A percentile compares a stretch with the other conserved stretches of the same genome.
Conservation (phyloP, 1,140 invertebrate species). For the Xylocopa sonorina region DNA sequence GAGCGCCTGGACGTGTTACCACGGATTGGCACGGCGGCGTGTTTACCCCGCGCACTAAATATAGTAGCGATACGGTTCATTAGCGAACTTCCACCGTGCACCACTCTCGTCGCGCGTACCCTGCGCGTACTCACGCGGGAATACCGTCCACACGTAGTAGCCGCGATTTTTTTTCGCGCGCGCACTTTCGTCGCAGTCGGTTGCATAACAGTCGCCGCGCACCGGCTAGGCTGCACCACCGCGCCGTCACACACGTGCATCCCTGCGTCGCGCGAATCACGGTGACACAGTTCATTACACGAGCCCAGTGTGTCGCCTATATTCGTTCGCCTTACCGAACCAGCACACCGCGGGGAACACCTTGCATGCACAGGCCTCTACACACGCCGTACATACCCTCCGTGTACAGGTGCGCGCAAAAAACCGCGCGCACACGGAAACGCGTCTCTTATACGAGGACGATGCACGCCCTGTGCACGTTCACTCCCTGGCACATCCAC, state of each 20-base stretch:
- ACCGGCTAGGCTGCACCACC: too few species aligned
- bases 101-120: neutral
- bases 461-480: neutral
- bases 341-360: neutral
- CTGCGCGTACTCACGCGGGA: neutral
- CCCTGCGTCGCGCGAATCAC: slow-evolving; percentile 23
- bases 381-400: neutral
- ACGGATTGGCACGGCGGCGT: slow-evolving; percentile 9
- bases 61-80: slow-evolving; percentile 37
- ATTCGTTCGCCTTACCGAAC: neutral
- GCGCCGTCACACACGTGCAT: slow-evolving; percentile 23
- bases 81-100: slow-evolving; percentile 20
- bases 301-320: slow-evolving; percentile 4
- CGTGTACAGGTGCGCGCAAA: slow-evolving; percentile 10
- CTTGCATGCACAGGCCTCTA: neutral
- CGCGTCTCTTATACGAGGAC: neutral
- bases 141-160: neutral
- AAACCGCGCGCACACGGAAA: neutral
- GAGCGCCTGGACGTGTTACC: neutral
- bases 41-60: slow-evolving; percentile 32
- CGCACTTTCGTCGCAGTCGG: slow-evolving; percentile 34
- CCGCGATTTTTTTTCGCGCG: slow-evolving; percentile 10
- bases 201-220: slow-evolving; percentile 35
- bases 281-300: slow-evolving; percentile 52
- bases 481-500: neutral